Conservation (phyloP, 2,797 vertebrate genomes). For the Carcharodon carcharias region DNA sequence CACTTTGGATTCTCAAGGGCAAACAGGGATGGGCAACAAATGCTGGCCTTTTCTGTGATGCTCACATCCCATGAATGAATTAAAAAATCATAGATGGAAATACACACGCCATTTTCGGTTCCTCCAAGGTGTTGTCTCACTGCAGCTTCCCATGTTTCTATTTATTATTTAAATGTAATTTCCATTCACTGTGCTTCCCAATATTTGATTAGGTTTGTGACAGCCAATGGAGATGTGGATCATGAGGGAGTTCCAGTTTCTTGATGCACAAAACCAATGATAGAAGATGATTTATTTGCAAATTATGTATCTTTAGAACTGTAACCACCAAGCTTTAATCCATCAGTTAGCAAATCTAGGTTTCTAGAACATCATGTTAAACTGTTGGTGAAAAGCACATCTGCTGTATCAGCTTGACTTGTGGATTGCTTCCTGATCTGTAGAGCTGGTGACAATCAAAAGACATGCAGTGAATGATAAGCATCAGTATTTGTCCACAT, state of each 20-base stretch:
- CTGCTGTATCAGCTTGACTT: background rate
- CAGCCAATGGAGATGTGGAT: background rate
- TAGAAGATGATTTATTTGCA: background rate
- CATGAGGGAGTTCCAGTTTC: background rate
- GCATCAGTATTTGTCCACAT: constrained; percentile 44
- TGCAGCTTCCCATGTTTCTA: background rate
- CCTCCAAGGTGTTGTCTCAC: background rate
- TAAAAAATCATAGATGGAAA: background rate
- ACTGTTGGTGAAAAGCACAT: constrained; percentile 40
- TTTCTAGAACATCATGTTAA: constrained; percentile 43
- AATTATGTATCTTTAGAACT: background rate
- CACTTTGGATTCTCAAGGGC: background rate
- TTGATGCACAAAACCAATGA: background rate
- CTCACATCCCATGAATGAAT: too few species aligned
- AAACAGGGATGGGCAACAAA: too few species aligned
- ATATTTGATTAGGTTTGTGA: background rate
- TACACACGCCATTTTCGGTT: background rate
- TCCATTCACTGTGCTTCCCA: background rate
- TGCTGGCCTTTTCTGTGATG: too few species aligned
- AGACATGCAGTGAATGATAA: background rate
- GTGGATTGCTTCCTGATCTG: background rate
- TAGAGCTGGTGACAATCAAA: background rate
- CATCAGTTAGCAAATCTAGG: background rate
- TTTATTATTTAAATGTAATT: background rate
- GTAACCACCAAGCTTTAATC: background rate